Conservation (phyloP, 2,797 vertebrate genomes). For the Odontamblyopus lacepedii region DNA sequence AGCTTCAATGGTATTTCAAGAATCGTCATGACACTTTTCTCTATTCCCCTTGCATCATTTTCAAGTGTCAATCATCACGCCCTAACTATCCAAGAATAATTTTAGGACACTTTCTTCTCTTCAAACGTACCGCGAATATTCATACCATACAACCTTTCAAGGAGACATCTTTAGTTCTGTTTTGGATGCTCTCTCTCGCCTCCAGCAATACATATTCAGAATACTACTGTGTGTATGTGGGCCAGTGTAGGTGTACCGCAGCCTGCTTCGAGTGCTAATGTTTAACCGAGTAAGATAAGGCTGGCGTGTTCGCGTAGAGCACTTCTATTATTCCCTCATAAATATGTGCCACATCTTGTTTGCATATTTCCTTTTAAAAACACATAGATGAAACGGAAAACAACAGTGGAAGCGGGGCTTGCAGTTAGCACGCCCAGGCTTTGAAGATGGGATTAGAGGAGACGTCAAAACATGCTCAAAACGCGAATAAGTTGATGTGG, state of each 20-base stretch:
- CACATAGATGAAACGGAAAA: conserved; percentile 31
- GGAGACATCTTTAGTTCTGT: conserved; percentile 1
- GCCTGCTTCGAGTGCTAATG: conserved; percentile 17
- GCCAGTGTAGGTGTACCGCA: conserved; percentile 23
- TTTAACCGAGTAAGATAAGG: conserved; percentile 12
- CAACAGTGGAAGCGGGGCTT: conserved; percentile 14
- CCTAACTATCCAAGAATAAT: conserved; percentile 2
- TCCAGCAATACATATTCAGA: conserved; percentile 31
- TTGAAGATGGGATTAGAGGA: conserved; percentile 39
- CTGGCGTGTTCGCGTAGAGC: conserved; percentile 41
- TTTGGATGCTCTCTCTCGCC: conserved; percentile 11
- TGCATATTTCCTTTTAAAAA: conserved; percentile 9
- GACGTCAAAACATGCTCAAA: conserved; percentile 34
- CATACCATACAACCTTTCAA: not conserved
- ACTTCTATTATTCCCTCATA: conserved; percentile 6
- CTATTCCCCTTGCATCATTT: not conserved
- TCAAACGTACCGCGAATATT: not conserved
- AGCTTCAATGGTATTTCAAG: not conserved
- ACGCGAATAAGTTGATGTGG: conserved; percentile 17
- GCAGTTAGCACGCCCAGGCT: conserved; percentile 24
- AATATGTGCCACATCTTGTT: conserved; percentile 19
- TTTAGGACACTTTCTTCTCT: conserved; percentile 4
- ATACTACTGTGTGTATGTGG: conserved; percentile 12
- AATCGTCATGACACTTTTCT: not conserved
- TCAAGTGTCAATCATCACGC: not conserved